Conservation (phyloP, 2,113 vertebrate species). For the Neotoma lepida region DNA sequence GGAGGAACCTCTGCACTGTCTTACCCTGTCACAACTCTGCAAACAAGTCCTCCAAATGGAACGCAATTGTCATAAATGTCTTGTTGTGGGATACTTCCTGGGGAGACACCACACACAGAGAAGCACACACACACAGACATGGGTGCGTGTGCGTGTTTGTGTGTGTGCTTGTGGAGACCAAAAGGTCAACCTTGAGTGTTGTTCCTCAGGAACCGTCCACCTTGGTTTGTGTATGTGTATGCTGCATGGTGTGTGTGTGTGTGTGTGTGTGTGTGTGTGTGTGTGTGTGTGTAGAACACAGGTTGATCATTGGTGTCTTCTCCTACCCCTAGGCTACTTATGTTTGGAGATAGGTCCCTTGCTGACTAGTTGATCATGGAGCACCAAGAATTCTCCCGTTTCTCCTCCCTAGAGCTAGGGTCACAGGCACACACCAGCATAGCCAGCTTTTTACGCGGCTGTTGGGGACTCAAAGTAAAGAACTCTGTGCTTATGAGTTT, state of each 20-base stretch:
- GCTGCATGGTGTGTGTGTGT: not conserved
- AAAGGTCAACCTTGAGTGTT: not conserved
- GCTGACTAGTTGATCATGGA: not conserved
- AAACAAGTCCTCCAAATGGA: not conserved
- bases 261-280: not conserved
- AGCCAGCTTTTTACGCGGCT: not conserved
- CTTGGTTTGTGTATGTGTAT: not conserved
- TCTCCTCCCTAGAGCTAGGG: not conserved
- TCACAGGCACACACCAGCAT: not conserved
- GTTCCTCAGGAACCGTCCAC: not conserved
- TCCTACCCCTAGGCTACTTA: not conserved
- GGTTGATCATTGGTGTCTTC: not conserved
- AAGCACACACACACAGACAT: not conserved
- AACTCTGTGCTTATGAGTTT: no score
- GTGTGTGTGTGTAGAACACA: not conserved
- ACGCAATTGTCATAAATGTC: not conserved
- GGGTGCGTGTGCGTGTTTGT: not conserved
- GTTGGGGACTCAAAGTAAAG: not conserved
- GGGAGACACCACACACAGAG: not conserved
- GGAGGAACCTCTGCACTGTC: not conserved
- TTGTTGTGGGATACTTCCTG: not conserved
- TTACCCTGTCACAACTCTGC: not conserved
- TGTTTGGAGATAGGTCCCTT: not conserved
- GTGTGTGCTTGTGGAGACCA: not conserved
- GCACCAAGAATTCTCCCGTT: not conserved